phyloP scores from a whole-genome alignment of 2,113 vertebrate species.

The Macroglossus sobrinus region DNA sequence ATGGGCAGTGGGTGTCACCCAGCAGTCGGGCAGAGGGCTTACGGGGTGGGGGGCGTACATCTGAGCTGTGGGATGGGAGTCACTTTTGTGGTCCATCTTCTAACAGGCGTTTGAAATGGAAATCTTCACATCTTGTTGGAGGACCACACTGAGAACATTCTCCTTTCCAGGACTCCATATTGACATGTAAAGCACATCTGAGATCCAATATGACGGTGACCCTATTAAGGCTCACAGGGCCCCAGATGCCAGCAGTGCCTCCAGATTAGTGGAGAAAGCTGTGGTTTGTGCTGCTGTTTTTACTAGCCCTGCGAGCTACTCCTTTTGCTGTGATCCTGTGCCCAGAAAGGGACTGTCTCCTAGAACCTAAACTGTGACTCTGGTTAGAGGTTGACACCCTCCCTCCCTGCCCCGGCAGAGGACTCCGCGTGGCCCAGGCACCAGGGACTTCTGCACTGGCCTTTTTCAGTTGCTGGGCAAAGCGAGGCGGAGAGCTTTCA shows the following conservation, averaged over 20 bases:
- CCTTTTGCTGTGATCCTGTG: background rate
- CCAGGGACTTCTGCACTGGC: background rate
- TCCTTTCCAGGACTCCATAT: background rate
- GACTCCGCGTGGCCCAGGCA: rapidly evolving
- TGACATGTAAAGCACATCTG: background rate
- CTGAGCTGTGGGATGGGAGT: background rate
- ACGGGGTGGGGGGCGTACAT: background rate
- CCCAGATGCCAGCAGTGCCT: background rate
- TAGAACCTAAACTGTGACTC: background rate
- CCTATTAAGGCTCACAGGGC: background rate
- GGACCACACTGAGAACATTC: background rate
- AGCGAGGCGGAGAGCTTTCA: background rate
- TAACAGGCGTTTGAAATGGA: background rate
- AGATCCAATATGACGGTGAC: background rate
- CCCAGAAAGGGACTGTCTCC: background rate
- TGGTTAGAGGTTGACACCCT: background rate
- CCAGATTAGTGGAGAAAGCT: background rate
- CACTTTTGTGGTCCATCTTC: background rate
- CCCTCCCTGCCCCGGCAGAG: background rate
- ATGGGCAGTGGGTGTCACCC: background rate
- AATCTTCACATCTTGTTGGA: background rate
- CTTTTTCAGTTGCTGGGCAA: background rate
- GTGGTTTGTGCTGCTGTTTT: background rate
- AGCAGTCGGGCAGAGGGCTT: background rate
- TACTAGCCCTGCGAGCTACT: background rate